Evolutionary conservation across 2,797 vertebrate genomes (phyloP).

Genomic region (Saxicola maurus): DNA sequence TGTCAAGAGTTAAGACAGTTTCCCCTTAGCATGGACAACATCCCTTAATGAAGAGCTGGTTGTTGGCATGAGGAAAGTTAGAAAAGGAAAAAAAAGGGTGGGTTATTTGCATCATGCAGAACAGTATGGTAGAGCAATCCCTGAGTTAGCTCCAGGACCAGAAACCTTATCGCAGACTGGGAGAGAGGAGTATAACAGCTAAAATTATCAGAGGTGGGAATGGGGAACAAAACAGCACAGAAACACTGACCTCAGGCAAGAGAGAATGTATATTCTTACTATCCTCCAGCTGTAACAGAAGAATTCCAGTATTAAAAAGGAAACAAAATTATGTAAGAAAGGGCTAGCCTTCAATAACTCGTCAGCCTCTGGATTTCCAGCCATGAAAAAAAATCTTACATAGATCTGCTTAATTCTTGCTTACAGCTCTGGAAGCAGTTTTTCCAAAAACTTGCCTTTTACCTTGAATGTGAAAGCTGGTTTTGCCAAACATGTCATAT

Average conservation of each 20-base stretch:
- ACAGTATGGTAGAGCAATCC: not conserved
- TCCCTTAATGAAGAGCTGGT: not conserved
- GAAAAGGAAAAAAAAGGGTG: not conserved
- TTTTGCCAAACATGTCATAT: not conserved
- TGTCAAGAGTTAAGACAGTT: not conserved
- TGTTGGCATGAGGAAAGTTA: not conserved
- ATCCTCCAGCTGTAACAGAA: not conserved
- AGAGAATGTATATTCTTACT: not conserved
- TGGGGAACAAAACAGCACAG: not conserved
- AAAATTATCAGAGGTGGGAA: not conserved
- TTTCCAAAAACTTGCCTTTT: not conserved
- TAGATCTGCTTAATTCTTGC: not conserved
- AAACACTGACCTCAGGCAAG: not conserved
- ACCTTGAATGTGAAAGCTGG: not conserved
- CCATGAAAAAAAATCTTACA: not conserved
- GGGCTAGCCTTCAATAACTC: not conserved
- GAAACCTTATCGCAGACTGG: not conserved
- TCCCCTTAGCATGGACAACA: not conserved
- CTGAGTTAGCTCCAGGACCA: not conserved
- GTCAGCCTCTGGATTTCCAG: not conserved
- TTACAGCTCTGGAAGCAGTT: not conserved
- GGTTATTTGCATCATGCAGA: not conserved
- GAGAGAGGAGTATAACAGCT: not conserved
- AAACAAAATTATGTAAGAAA: accelerated
- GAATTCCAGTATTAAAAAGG: not conserved